Conservation (phyloP, 2,888 invertebrate genomes). For the Campoplex nolae region DNA sequence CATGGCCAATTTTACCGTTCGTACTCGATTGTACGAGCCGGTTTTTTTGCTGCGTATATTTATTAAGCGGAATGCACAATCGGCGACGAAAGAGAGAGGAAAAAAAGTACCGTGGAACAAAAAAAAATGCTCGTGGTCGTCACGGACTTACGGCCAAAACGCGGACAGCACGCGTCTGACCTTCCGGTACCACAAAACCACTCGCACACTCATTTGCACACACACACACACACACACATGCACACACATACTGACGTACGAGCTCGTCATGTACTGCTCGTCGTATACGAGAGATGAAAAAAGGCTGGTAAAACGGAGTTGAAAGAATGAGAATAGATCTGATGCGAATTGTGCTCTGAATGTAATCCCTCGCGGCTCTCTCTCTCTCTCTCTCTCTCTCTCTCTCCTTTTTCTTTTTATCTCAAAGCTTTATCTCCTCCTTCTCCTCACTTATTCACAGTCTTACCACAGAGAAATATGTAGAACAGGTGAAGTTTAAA, state of each 20-base stretch:
- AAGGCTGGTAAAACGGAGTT: conserved; percentile 24
- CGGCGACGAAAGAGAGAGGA: conserved; percentile 2
- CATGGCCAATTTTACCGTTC: not conserved
- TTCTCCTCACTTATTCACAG: not conserved
- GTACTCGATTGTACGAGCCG: conserved; percentile 7
- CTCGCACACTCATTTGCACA: not conserved
- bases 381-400: conserved; percentile 19
- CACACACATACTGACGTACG: not conserved
- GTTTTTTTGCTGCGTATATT: conserved; percentile 37
- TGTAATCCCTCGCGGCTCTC: conserved; percentile 48
- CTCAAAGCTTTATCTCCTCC: conserved; percentile 11
- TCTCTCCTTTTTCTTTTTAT: conserved; percentile 6
- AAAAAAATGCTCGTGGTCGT: conserved; percentile 1
- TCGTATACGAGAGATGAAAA: conserved; percentile 17
- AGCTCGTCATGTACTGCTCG: not conserved
- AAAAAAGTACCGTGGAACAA: not conserved
- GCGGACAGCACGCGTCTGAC: conserved; percentile 57
- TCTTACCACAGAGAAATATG: conserved; percentile 4
- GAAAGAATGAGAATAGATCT: not conserved
- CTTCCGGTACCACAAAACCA: conserved; percentile 47
- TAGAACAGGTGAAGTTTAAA: conserved; percentile 24
- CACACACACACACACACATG: not conserved
- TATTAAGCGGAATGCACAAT: conserved; percentile 49
- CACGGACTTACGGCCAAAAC: conserved; percentile 28
- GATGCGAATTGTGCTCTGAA: conserved; percentile 42